Evolutionary conservation across 2,888 invertebrate species (phyloP).

Genomic region (Drosophila falleni): DNA sequence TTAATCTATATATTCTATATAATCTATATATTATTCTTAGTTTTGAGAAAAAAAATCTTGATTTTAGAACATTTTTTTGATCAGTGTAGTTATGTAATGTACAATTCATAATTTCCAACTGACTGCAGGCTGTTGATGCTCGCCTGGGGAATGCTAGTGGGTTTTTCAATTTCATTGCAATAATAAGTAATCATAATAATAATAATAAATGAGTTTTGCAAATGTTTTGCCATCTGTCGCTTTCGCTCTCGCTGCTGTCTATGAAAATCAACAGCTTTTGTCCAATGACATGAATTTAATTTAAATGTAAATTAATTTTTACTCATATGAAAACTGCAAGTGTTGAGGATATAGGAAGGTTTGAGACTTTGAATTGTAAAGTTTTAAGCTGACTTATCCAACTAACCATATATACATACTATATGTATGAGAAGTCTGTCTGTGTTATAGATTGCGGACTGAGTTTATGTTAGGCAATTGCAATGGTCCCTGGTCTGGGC

Average conservation of each 20-base stretch:
- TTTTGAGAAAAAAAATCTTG: too few species aligned
- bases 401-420: slow-evolving; percentile 22
- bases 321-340: slow-evolving; percentile 25
- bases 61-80: too few species aligned
- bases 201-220: slow-evolving; percentile 42
- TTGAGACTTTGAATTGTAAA: slow-evolving; percentile 30
- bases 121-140: slow-evolving; percentile 6
- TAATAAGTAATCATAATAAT: slow-evolving; percentile 30
- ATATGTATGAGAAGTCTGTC: slow-evolving; percentile 30
- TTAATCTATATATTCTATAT: too few species aligned
- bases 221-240: slow-evolving; percentile 39
- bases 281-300: slow-evolving; percentile 57
- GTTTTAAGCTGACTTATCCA: slow-evolving; percentile 64
- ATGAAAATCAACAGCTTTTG: slow-evolving; percentile 49
- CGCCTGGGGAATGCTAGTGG: slow-evolving; percentile 1
- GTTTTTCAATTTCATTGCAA: slow-evolving; percentile 37
- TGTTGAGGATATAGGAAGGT: not conserved
- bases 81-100: not conserved
- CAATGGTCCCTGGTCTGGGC: slow-evolving; percentile 3
- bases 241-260: slow-evolving; percentile 13
- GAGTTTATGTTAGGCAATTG: slow-evolving; percentile 31
- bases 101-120: slow-evolving; percentile 3
- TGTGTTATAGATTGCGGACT: slow-evolving; percentile 53
- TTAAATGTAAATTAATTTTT: slow-evolving; percentile 73
- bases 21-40: too few species aligned